Evolutionary conservation across 2,797 vertebrate genomes (phyloP).

Genomic region (Prunella strophiata): DNA sequence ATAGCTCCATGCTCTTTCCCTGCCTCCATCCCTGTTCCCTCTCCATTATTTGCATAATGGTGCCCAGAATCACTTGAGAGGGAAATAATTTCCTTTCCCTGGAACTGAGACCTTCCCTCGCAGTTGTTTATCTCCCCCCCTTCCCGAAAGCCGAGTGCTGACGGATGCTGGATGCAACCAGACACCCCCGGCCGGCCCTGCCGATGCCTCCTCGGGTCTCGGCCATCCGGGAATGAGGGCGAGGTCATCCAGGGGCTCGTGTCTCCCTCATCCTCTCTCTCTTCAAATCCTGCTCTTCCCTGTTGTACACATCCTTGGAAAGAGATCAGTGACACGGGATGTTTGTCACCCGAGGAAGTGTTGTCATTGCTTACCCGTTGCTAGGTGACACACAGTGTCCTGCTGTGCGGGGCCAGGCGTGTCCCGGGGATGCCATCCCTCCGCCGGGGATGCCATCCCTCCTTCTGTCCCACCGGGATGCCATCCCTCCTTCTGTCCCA

Average conservation of each 20-base stretch:
- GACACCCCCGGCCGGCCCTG: background rate
- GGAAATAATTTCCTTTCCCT: slow-evolving; percentile 20
- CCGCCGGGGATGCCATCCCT: background rate
- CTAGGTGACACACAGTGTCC: slow-evolving; percentile 1
- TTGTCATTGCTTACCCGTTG: background rate
- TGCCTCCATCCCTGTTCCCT: background rate
- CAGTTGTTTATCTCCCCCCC: background rate
- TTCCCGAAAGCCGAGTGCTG: background rate
- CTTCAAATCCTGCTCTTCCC: background rate
- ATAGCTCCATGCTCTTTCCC: too few species aligned
- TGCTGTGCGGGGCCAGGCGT: background rate
- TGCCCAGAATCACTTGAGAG: slow-evolving; percentile 25
- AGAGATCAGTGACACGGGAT: background rate
- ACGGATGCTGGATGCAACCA: slow-evolving; percentile 45
- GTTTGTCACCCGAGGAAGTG: background rate
- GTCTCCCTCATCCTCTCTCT: background rate
- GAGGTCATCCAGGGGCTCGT: background rate
- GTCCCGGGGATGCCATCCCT: background rate
- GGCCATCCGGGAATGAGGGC: background rate
- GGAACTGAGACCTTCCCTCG: slow-evolving; percentile 14
- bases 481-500: background rate
- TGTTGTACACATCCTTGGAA: background rate
- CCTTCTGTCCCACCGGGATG: background rate
- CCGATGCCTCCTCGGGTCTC: background rate
- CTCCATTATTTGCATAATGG: slow-evolving; percentile 9